Evolutionary conservation across 2,797 vertebrate species (phyloP), one percentile per base, ranked within the genome.

Genomic region (Lepidocolaptes lacrymiger): DNA sequence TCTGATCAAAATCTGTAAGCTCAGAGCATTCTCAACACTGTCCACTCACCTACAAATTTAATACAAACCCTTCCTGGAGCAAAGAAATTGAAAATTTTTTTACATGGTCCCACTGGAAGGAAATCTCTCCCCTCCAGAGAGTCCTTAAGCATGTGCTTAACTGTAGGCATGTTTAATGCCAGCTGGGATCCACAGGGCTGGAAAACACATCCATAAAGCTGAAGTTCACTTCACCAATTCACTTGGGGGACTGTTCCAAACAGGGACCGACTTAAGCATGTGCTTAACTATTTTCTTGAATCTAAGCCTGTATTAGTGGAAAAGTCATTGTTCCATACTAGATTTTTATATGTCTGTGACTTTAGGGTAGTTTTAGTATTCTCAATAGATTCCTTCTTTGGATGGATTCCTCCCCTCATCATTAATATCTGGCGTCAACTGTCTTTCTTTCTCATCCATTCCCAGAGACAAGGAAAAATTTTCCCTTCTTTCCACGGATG

Each of bases 401-500:
- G 93, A 96, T 85, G 84, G 71, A 20, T 93, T 95, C 93, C 94
- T 95, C 94, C 85, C 74, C 83, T 96, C 89, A 37, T 74, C 95
- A 74, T 96, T 96, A 96, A 96, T 95, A 89, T 82, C 92, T 95
- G 95, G 94, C 83, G 61, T 96, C 89, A 94, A 94, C 80, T 97
- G 93, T 97, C 96, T 96, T 76, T 95, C 91, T 88, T 91, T 95
- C 94, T 85, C 95, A 88, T 96, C 91, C 94, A 95, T 93, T 97
- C 95, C 95, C 96, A 97, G 94, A 91, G 93, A 96, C 89, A 95
- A 91, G 71, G 95, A 95, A 91, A 96, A 94, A 92, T 30, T 82
- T 95, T 96, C 88, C 80, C 89, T 88, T 90, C 80, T 96, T 95
- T 96, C 89, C 83, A 82, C 4, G 0, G 77, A 88, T 92, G 88